Evolutionary conservation across 1,140 invertebrate genomes (phyloP).

Genomic region (Atta colombica): DNA sequence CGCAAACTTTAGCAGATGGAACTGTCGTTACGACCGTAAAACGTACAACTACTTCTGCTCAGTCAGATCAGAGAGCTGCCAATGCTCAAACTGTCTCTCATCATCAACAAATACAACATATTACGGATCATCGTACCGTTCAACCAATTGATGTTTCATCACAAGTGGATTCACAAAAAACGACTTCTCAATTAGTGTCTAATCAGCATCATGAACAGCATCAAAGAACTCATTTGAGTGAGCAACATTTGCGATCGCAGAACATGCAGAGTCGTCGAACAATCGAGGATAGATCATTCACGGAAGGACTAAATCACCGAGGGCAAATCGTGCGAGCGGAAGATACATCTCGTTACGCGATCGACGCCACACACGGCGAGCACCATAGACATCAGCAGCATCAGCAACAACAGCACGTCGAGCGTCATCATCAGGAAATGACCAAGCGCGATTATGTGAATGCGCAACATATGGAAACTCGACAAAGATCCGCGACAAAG

Average conservation of each 20-base stretch:
- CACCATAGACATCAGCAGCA: constrained; percentile 58
- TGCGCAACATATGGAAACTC: constrained; percentile 76
- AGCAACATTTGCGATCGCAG: constrained; percentile 73
- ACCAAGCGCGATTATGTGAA: constrained; percentile 81
- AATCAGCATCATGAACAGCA: constrained; percentile 69
- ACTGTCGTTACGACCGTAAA: constrained; percentile 85
- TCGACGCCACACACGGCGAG: constrained; percentile 44
- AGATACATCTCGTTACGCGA: constrained; percentile 46
- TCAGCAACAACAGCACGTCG: constrained; percentile 49
- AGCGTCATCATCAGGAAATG: constrained; percentile 68
- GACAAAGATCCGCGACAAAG: constrained; percentile 68
- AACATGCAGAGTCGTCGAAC: constrained; percentile 65
- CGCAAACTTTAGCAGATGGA: constrained; percentile 87
- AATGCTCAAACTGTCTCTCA: constrained; percentile 47
- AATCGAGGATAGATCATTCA: constrained; percentile 65
- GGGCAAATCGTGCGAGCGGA: constrained; percentile 66
- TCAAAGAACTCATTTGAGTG: constrained; percentile 59
- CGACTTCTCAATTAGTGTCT: not conserved
- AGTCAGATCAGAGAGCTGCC: constrained; percentile 57
- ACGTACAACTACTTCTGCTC: constrained; percentile 84
- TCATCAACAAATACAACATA: constrained; percentile 24
- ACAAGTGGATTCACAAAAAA: constrained; percentile 41
- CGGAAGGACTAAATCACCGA: constrained; percentile 49
- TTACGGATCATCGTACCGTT: constrained; percentile 24
- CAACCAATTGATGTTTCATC: constrained; percentile 9